A percentile compares a stretch with the other conserved stretches of the same genome.
phyloP scores from a whole-genome alignment of 2,797 vertebrate genomes.

The Rhinophrynus dorsalis region DNA sequence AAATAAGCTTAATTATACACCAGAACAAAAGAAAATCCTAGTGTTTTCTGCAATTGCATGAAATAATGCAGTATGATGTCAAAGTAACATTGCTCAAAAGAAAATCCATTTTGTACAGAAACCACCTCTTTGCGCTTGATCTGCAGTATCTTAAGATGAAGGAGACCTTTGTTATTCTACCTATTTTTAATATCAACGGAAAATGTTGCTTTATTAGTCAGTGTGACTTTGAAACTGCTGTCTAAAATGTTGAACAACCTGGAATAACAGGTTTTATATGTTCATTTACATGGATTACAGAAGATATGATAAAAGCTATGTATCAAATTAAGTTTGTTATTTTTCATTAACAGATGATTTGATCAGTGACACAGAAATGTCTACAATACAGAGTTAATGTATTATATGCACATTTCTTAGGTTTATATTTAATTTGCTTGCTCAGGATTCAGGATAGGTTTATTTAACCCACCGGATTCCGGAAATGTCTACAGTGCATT shows the following conservation, averaged over 20 bases:
- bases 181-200: background rate
- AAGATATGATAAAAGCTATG: background rate
- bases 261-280: slow-evolving; percentile 22
- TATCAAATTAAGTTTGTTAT: no score
- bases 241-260: no score
- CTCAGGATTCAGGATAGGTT: no score
- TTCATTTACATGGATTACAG: slow-evolving; percentile 51
- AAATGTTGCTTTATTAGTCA: no score
- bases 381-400: no score
- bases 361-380: no score
- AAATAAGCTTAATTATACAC: slow-evolving; percentile 52
- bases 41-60: slow-evolving; percentile 33
- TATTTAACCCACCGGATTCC: no score
- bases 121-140: slow-evolving; percentile 53
- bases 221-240: no score
- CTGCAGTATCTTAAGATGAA: slow-evolving; percentile 34
- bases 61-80: slow-evolving; percentile 8
- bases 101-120: slow-evolving; percentile 53
- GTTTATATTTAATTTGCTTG: no score
- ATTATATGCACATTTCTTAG: no score
- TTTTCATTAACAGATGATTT: no score
- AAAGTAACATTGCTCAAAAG: slow-evolving; percentile 35
- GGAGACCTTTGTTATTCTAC: slow-evolving; percentile 13
- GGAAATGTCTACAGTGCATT: no score
- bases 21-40: slow-evolving; percentile 24